These are phyloP conservation scores for Esox lucius DNA, from an alignment of 2,797 vertebrate species.

Conservation along the genomic window DNA sequence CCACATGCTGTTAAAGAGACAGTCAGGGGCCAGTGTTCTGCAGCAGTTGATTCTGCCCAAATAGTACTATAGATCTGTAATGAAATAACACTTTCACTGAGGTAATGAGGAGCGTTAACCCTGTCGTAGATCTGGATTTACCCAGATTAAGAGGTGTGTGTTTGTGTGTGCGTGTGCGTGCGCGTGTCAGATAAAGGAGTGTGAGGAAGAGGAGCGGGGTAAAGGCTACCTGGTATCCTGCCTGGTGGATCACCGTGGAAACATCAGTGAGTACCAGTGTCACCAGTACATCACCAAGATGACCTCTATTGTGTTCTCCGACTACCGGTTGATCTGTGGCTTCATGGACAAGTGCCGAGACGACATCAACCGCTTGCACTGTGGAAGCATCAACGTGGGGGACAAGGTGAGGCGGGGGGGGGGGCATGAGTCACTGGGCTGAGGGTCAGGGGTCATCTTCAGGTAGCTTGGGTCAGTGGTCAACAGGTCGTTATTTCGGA, in stretches of 20 bases:
- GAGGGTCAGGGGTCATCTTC: too few species aligned
- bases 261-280: slow-evolving; percentile 94
- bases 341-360: slow-evolving; percentile 93
- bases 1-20: too few species aligned
- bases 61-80: too few species aligned
- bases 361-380: slow-evolving; percentile 89
- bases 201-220: slow-evolving; percentile 87
- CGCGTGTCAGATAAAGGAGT: slow-evolving; percentile 86
- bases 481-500: too few species aligned
- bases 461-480: too few species aligned
- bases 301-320: slow-evolving; percentile 92
- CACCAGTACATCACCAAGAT: slow-evolving; percentile 96
- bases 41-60: too few species aligned
- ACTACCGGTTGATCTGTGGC: slow-evolving; percentile 92
- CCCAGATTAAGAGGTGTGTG: too few species aligned
- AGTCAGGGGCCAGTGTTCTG: too few species aligned
- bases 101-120: too few species aligned
- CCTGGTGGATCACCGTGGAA: slow-evolving; percentile 91
- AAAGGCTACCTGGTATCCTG: slow-evolving; percentile 93
- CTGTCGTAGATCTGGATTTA: too few species aligned
- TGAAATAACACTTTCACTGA: too few species aligned
- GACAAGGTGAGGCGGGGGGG: slow-evolving; percentile 79
- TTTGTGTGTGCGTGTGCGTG: too few species aligned
- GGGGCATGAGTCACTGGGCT: not conserved
- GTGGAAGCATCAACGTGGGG: slow-evolving; percentile 88